Evolutionary conservation across 1,140 invertebrate genomes (phyloP).

Genomic region (Pseudobourletiella spinata): DNA sequence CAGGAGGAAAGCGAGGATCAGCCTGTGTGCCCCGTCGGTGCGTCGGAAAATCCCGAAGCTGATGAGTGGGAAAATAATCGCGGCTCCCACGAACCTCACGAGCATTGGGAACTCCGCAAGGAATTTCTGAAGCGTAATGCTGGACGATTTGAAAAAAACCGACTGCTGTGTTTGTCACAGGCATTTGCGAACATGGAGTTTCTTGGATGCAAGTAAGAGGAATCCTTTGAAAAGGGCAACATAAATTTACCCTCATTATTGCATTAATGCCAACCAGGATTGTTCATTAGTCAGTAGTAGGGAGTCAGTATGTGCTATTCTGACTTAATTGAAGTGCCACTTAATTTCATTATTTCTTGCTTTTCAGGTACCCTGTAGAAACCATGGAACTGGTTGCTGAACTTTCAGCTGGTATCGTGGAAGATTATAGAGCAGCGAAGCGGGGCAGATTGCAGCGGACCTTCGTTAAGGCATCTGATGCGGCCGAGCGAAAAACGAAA

Average conservation of each 20-base stretch:
- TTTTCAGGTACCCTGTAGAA: conserved; percentile 60
- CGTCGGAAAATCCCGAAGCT: background rate
- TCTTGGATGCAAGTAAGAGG: conserved; percentile 67
- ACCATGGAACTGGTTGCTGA: conserved; percentile 68
- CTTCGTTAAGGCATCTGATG: conserved; percentile 66
- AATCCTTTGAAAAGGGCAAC: conserved; percentile 67
- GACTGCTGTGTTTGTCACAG: conserved; percentile 68
- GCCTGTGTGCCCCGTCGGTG: background rate
- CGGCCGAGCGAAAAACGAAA: conserved; percentile 61
- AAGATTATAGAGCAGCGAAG: conserved; percentile 56
- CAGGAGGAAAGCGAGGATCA: background rate
- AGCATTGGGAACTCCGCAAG: conserved; percentile 68
- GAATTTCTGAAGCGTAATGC: conserved; percentile 65
- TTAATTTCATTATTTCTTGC: too few species aligned
- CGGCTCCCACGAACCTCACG: conserved; percentile 57
- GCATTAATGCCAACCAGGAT: too few species aligned
- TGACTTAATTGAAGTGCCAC: too few species aligned
- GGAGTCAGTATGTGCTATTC: too few species aligned
- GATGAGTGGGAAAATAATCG: conserved; percentile 22
- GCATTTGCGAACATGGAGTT: conserved; percentile 75
- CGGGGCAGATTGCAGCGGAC: conserved; percentile 60
- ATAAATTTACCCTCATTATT: too few species aligned
- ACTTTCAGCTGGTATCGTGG: conserved; percentile 59
- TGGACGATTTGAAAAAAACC: conserved; percentile 55
- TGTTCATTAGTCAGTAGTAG: too few species aligned